Conservation (phyloP, 2,888 invertebrate species). For the Dynastes grantii region DNA sequence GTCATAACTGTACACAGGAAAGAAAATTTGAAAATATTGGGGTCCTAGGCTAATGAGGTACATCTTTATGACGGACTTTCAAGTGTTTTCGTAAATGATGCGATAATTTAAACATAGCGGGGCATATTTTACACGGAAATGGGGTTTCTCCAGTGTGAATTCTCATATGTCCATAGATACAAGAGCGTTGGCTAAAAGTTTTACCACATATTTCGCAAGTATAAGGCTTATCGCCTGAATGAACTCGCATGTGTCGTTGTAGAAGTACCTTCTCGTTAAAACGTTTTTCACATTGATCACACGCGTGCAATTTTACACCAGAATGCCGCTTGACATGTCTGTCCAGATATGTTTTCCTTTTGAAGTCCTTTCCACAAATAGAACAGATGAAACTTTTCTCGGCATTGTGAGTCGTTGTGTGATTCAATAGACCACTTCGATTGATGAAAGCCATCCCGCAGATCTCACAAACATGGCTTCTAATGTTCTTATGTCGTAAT, state of each 20-base stretch:
- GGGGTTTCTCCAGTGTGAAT: slow-evolving; percentile 31
- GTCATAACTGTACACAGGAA: too few relatives aligned
- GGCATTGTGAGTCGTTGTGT: slow-evolving; percentile 5
- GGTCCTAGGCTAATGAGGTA: too few relatives aligned
- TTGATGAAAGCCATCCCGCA: slow-evolving; percentile 12
- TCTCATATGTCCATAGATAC: slow-evolving; percentile 10
- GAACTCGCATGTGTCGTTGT: slow-evolving; percentile 5
- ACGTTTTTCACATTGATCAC: slow-evolving; percentile 1
- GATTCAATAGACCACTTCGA: background rate
- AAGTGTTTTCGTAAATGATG: slow-evolving; percentile 25
- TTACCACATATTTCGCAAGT: slow-evolving; percentile 36
- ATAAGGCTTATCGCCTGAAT: slow-evolving; percentile 4
- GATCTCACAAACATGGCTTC: slow-evolving; percentile 18
- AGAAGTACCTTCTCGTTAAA: background rate
- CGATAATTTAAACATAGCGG: slow-evolving; percentile 15
- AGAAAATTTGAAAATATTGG: too few relatives aligned
- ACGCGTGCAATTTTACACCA: background rate
- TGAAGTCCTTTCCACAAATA: background rate
- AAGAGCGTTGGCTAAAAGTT: slow-evolving; percentile 14
- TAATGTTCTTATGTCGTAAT: slow-evolving; percentile 11
- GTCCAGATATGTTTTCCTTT: background rate
- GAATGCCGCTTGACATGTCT: slow-evolving; percentile 18
- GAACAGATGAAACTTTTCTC: slow-evolving; percentile 9
- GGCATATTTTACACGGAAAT: slow-evolving; percentile 4
- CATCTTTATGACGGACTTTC: slow-evolving; percentile 10